Conservation (phyloP, 37 sponge, comb jelly and placozoan genomes). For the Theonella swinhoei region DNA sequence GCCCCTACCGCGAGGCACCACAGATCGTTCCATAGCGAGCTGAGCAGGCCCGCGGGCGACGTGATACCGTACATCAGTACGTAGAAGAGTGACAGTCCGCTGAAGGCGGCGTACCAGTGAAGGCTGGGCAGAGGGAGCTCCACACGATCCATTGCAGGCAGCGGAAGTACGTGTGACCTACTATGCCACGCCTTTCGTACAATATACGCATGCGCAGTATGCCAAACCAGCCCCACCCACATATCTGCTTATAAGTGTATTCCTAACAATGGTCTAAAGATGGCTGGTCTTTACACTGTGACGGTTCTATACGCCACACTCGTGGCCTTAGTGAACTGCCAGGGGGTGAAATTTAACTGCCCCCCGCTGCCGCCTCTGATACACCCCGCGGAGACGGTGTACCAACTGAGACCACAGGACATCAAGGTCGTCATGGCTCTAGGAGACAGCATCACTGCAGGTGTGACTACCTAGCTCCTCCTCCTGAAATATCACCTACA, state of each 20-base stretch:
- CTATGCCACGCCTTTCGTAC: too few relatives aligned
- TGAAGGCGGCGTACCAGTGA: constrained; percentile 74
- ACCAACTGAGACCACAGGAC: constrained; percentile 82
- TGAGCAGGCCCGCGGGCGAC: constrained; percentile 33
- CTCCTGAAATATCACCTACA: not conserved
- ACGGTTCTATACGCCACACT: too few relatives aligned
- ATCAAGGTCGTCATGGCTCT: constrained; percentile 86
- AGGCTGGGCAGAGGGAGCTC: constrained; percentile 84
- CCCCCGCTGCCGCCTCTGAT: constrained; percentile 69
- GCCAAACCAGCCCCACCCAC: not conserved
- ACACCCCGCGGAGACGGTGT: constrained; percentile 67
- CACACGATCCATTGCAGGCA: constrained; percentile 37
- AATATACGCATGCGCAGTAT: too few relatives aligned
- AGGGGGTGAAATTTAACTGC: constrained; percentile 54
- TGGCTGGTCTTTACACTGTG: constrained; percentile 6
- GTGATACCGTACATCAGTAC: constrained; percentile 62
- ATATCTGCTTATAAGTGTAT: not conserved
- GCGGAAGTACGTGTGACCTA: too few relatives aligned
- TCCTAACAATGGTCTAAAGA: not conserved
- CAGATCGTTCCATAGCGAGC: constrained; percentile 46
- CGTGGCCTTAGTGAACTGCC: too few relatives aligned
- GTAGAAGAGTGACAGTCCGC: constrained; percentile 66
- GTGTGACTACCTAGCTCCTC: constrained; percentile 1
- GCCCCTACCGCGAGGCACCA: constrained; percentile 79
- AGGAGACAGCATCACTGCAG: constrained; percentile 90